Evolutionary conservation across 2,797 vertebrate genomes (phyloP), one percentile per base, ranked within the genome.

Genomic region (Notolepis coatsorum): DNA sequence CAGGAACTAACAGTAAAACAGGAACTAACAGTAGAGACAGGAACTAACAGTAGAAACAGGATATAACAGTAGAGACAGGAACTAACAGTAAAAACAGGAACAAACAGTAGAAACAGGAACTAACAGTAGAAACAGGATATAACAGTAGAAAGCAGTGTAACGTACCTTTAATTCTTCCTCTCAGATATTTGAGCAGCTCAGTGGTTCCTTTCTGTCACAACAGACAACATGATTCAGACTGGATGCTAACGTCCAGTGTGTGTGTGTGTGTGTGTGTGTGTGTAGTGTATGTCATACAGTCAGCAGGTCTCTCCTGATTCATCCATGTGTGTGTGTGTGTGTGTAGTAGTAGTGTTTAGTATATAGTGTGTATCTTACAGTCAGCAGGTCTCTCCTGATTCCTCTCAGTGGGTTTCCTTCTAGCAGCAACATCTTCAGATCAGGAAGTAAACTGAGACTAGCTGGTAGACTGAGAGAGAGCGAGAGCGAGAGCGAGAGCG

Each of bases 391-490:
- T 84, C 95, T 95, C 59, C 96, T 93, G 77, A 99, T 95, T 21
- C 94, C 84, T 82, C 97, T 93, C 83, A 99, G 72, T 70, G 97
- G 95, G 77, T 99, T 99, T 65, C 97, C 97, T 65, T 98, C 96
- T 63, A 99, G 42, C 0, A 95, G 84, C 60, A 99, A 74, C 62
- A 94, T 92, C 61, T 96, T 97, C 88, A 99, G 79, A 35, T 93
- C 91, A 28, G 94, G 90, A 75, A 99, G 92, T 65, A 93, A 93
- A 80, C 96, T 93, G 77, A 99, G 73, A 0, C 92, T 87, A 17
- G 83, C 93, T 12, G 97, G 97, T 62, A 99, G 80, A 73, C 97
- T 99, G 89, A 63, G 15, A 54, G 55, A 5, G n/a, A n/a, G n/a
- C n/a, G n/a, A n/a, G n/a, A n/a, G n/a, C n/a, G n/a, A n/a, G n/a